A percentile compares a stretch with the other conserved stretches of the same genome.
phyloP scores from a whole-genome alignment of 2,797 vertebrate genomes.

The Girardinus metallicus region DNA sequence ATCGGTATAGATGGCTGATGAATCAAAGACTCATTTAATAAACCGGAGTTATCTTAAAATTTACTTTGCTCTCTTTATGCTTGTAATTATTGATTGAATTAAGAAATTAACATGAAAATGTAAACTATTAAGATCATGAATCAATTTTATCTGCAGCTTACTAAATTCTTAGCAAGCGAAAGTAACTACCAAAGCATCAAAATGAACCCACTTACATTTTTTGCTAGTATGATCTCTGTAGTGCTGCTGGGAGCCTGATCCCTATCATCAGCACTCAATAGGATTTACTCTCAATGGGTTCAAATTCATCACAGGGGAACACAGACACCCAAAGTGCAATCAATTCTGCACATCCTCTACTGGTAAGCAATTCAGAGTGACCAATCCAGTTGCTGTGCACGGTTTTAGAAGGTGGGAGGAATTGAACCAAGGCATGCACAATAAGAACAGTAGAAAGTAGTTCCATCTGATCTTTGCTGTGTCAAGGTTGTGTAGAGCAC shows the following conservation, averaged over 20 bases:
- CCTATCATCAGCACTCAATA: background rate
- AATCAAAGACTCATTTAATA: background rate
- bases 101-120: background rate
- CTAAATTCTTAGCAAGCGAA: background rate
- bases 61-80: background rate
- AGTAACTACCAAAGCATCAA: background rate
- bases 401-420: background rate
- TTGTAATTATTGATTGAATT: background rate
- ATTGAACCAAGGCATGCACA: background rate
- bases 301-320: background rate
- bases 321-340: background rate
- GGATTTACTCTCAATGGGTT: background rate
- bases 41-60: background rate
- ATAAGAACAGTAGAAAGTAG: background rate
- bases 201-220: background rate
- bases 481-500: background rate
- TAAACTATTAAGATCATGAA: background rate
- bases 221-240: too few species aligned
- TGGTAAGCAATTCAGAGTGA: background rate
- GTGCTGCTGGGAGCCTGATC: background rate
- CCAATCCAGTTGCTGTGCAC: background rate
- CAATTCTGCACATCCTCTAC: background rate
- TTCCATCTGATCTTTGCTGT: background rate
- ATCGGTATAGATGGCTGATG: too few species aligned
- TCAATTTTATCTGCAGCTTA: background rate